A percentile compares a stretch with the other conserved stretches of the same genome.
These are phyloP conservation scores for Conistra vaccinii DNA, from an alignment of 2,888 invertebrate species.

Conservation along the genomic window DNA sequence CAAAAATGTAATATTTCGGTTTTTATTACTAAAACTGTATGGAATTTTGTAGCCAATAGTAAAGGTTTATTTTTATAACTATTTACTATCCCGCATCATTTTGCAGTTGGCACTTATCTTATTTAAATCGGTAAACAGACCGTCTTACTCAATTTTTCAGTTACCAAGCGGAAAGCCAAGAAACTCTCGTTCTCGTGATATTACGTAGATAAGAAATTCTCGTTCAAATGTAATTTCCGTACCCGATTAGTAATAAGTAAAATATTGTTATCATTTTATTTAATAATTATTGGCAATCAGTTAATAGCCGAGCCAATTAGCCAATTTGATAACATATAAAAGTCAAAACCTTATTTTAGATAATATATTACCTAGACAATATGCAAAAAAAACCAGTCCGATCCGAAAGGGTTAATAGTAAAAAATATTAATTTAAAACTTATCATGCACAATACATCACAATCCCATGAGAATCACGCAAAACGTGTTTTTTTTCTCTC, in stretches of 20 bases:
- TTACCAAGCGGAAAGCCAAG: constrained; percentile 16
- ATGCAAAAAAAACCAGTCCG: too few relatives aligned
- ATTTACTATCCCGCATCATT: too few relatives aligned
- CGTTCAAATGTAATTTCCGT: constrained; percentile 28
- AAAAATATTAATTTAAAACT: neutral
- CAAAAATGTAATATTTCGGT: too few relatives aligned
- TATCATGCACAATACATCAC: too few relatives aligned
- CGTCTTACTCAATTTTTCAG: neutral
- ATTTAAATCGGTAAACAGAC: too few relatives aligned
- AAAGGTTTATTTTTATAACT: too few relatives aligned
- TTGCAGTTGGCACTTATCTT: too few relatives aligned
- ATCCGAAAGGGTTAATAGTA: too few relatives aligned
- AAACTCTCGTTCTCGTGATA: constrained; percentile 15
- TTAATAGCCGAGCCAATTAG: neutral
- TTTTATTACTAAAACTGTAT: too few relatives aligned
- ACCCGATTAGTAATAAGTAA: constrained; percentile 8
- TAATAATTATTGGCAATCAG: constrained; percentile 1
- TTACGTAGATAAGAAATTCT: constrained; percentile 16
- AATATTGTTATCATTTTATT: neutral
- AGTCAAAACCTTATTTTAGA: too few relatives aligned
- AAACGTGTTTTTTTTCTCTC: neutral
- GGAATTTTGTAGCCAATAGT: too few relatives aligned
- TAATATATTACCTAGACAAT: too few relatives aligned
- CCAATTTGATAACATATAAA: neutral
- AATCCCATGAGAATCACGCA: neutral